Evolutionary conservation across 1,140 invertebrate genomes (phyloP), one percentile per base, ranked within the genome.

Genomic region (Phortica variegata): DNA sequence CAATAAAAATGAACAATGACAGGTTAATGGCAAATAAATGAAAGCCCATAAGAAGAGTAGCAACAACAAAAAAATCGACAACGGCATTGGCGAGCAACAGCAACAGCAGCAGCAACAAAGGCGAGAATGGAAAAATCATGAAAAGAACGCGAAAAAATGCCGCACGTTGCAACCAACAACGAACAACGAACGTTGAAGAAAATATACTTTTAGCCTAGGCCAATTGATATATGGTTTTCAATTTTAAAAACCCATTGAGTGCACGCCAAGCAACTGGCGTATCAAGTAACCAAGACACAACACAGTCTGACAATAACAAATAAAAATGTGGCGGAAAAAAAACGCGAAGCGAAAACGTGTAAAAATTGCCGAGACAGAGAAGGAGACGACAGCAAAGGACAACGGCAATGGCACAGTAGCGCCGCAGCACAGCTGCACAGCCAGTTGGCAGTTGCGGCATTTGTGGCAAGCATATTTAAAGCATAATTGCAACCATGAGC

Each of bases 1-100:
- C 62, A 69, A 73, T 72, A 73, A 73, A 73, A 73, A 73, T 73
- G 69, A 73, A 73, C 69, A 73, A 73, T 73, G 69, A 73, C 69
- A 73, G 69, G 69, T 73, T 73, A 73, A 73, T 73, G 73, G 69
- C 69, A 73, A 73, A 73, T 73, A 73, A 73, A 73, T 73, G 69
- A 73, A 73, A 73, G 61, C 61, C 65, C 68, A 72, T 68, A 72
- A 72, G 68, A 54, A 70, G 57, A 42, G 42, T 43, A 58, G 47
- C 56, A 53, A 41, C 44, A 51, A 16, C 47, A 42, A 29, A 6
- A 29, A 29, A 6, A 29, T 7, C 26, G 12, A 29, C 26, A 29
- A 29, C 12, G 12, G 12, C 6, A 29, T 7, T 29, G 26, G 6
- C 31, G 18, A 26, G 13, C 19, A 32, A 36, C 10, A 26, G 16